These are phyloP conservation scores for Varroa destructor DNA, from an alignment of 1,140 invertebrate species.

Conservation along the genomic window DNA sequence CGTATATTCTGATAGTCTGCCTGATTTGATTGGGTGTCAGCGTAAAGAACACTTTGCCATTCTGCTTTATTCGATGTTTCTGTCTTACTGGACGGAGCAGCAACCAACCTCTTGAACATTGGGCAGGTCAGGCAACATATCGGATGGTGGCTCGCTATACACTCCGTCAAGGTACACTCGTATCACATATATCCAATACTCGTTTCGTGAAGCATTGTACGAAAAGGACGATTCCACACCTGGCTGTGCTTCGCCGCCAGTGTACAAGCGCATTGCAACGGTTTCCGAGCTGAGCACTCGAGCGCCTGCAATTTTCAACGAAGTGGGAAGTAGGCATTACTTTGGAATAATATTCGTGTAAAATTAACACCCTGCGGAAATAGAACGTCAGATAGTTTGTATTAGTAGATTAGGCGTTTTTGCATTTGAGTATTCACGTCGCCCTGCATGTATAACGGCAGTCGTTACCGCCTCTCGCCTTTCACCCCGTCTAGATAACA, in stretches of 20 bases:
- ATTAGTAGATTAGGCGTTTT: too few species aligned
- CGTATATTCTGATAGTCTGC: too few species aligned
- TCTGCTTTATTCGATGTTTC: too few species aligned
- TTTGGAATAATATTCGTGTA: background rate
- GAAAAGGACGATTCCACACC: constrained; percentile 34
- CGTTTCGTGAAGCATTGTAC: constrained; percentile 32
- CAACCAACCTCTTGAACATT: constrained; percentile 28
- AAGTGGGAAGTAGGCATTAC: background rate
- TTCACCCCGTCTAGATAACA: too few species aligned
- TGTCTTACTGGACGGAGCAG: constrained; percentile 16
- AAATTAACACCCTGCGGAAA: constrained; percentile 12
- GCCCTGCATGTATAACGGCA: too few species aligned
- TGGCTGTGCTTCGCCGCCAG: constrained; percentile 33
- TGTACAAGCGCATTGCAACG: constrained; percentile 32
- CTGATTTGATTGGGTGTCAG: too few species aligned
- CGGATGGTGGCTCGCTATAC: constrained; percentile 31
- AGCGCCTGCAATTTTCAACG: constrained; percentile 28
- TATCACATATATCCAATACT: constrained; percentile 35
- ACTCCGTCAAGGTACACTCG: constrained; percentile 33
- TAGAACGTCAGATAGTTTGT: background rate
- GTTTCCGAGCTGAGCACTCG: constrained; percentile 33
- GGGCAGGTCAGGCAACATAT: constrained; percentile 32
- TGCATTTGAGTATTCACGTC: too few species aligned
- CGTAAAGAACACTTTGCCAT: too few species aligned
- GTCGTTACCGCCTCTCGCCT: too few species aligned